Evolutionary conservation across 1,140 invertebrate species (phyloP), one percentile per base, ranked within the genome.

Genomic region (Maconellicoccus hirsutus): DNA sequence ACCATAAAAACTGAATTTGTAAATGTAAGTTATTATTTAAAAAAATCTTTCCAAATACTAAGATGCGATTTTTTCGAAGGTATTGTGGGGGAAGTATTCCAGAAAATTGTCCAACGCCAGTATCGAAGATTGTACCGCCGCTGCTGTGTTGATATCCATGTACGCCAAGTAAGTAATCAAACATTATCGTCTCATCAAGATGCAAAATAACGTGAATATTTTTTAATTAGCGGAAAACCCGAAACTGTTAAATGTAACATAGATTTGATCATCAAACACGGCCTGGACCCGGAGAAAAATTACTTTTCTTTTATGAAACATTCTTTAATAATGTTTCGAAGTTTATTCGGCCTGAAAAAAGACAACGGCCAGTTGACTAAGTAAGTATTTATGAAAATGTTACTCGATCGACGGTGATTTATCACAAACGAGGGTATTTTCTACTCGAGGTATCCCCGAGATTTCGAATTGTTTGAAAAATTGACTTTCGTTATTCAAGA

Each of bases 51-150:
- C 61, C 59, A 59, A 16, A 61, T 16, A 71, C 74, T 38, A 38
- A 38, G 33, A 6, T 38, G 33, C 71, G 72, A 38, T 81, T 76
- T 78, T 38, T 38, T 38, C 82, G 73, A 77, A 89, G 83, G 84
- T 92, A 12, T 80, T 94, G 33, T 94, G 89, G 87, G 89, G 93
- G 78, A 86, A 85, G 71, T 94, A 91, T 77, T 84, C 89, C 0
- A 83, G 87, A 75, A 91, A 90, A 76, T 83, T 89, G n/a, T 82
- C 87, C 22, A 84, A 86, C 16, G 87, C 86, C 0, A 86, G 85
- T 0, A 77, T 82, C 1, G 80, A 84, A 74, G 86, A 92, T 69
- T 87, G 88, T 70, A 83, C 85, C 61, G 81, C 85, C 16, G 87
- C 91, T 1, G 78, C 93, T 4, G 80, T 87, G 23, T 77, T 94